A percentile compares a stretch with the other conserved stretches of the same genome.
These are phyloP conservation scores for Cotesia congregata DNA, from an alignment of 2,888 invertebrate genomes.

Conservation along the genomic window DNA sequence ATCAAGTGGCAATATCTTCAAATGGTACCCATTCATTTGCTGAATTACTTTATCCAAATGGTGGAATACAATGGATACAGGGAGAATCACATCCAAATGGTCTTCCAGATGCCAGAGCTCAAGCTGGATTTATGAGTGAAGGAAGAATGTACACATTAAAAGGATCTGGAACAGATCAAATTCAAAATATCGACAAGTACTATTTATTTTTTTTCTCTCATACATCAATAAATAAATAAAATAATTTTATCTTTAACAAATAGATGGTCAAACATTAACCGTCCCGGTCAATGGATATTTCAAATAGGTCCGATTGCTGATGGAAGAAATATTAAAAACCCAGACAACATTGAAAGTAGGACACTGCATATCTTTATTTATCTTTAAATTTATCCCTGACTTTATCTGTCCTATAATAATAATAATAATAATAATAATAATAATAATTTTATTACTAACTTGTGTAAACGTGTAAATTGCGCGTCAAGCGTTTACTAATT, in stretches of 20 bases:
- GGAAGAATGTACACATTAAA: conserved; percentile 82
- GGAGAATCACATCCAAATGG: conserved; percentile 83
- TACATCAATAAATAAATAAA: neutral
- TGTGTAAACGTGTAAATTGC: conserved; percentile 46
- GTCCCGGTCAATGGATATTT: conserved; percentile 90
- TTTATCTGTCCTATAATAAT: neutral
- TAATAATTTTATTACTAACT: conserved; percentile 38
- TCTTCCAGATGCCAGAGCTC: conserved; percentile 90
- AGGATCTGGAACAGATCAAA: conserved; percentile 93
- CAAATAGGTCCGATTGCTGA: conserved; percentile 81
- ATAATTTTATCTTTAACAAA: conserved; percentile 48
- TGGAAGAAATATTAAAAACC: conserved; percentile 77
- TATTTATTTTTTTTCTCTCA: conserved; percentile 48
- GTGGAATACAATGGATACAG: conserved; percentile 93
- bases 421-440: neutral
- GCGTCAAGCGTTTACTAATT: conserved; percentile 51
- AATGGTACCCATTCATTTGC: conserved; percentile 86
- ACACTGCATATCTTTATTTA: conserved; percentile 19
- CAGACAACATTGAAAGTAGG: conserved; percentile 73
- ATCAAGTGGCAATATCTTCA: conserved; percentile 79
- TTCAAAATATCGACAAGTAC: conserved; percentile 84
- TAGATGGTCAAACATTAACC: conserved; percentile 89
- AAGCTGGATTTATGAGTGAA: conserved; percentile 92
- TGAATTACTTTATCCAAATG: conserved; percentile 88
- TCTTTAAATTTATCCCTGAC: neutral